phyloP scores from a whole-genome alignment of 2,113 vertebrate genomes.

The Phyllostomus discolor region DNA sequence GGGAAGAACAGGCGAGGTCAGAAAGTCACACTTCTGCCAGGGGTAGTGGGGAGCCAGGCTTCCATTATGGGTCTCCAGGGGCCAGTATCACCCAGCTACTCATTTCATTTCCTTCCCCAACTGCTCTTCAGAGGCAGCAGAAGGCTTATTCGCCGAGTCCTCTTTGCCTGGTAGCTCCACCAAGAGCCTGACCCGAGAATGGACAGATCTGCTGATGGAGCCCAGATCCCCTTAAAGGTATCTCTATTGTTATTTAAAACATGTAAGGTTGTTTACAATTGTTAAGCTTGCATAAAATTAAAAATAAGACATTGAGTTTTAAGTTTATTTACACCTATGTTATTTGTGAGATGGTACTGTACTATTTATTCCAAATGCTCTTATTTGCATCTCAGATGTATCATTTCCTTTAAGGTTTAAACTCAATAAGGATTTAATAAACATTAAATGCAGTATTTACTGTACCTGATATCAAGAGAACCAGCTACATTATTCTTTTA shows the following conservation, averaged over 20 bases:
- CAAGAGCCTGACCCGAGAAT: not conserved
- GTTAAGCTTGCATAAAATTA: not conserved
- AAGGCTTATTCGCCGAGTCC: not conserved
- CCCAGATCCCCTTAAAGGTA: not conserved
- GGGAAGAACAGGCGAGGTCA: fast-evolving
- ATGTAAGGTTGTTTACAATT: not conserved
- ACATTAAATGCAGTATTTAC: not conserved
- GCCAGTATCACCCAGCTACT: too few relatives aligned
- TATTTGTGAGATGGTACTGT: not conserved
- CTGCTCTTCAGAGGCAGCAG: not conserved
- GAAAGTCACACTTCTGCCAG: too few relatives aligned
- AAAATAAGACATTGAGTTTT: not conserved
- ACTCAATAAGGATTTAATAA: not conserved
- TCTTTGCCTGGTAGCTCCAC: not conserved
- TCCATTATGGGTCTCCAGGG: not conserved
- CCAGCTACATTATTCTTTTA: not conserved
- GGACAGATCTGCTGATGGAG: too few relatives aligned
- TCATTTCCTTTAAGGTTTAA: not conserved
- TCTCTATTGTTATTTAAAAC: not conserved
- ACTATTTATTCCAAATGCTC: not conserved
- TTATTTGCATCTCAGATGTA: not conserved
- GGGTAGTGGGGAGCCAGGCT: too few relatives aligned
- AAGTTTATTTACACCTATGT: not conserved
- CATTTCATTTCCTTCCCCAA: not conserved
- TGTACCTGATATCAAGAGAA: not conserved